These are phyloP conservation scores for Andrena cerasifolii DNA, from an alignment of 1,140 invertebrate genomes.

Conservation along the genomic window DNA sequence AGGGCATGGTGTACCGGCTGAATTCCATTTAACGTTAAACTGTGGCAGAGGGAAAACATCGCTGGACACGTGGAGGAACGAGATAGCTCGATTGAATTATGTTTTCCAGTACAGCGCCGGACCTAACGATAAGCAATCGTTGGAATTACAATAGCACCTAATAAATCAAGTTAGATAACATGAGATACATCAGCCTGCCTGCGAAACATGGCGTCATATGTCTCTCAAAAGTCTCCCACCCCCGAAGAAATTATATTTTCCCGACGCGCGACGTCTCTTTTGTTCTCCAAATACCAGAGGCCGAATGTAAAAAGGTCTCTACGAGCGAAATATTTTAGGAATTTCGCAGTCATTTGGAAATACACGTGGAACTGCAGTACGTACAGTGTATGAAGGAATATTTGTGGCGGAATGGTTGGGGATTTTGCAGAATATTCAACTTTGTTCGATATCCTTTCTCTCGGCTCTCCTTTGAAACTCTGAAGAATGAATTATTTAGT, in stretches of 20 bases:
- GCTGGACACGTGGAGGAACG: constrained; percentile 23
- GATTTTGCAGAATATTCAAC: constrained; percentile 12
- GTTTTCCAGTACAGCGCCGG: constrained; percentile 32
- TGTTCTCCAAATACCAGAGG: neutral
- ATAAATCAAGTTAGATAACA: constrained; percentile 57
- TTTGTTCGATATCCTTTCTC: constrained; percentile 16
- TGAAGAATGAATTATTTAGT: constrained; percentile 1
- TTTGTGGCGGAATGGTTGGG: constrained; percentile 12
- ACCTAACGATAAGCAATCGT: constrained; percentile 54
- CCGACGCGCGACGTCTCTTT: neutral
- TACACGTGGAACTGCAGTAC: no score
- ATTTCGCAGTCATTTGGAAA: constrained; percentile 27
- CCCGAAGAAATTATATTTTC: neutral
- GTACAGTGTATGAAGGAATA: constrained; percentile 11
- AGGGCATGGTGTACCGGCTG: constrained; percentile 36
- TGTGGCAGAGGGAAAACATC: constrained; percentile 41
- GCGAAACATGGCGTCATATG: neutral
- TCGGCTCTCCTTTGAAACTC: neutral
- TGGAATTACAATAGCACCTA: constrained; percentile 55
- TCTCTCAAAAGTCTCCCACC: neutral
- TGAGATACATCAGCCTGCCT: constrained; percentile 27
- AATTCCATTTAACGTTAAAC: constrained; percentile 66
- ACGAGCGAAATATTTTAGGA: constrained; percentile 16
- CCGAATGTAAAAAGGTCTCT: neutral
- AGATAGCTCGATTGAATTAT: constrained; percentile 60